Base-by-base conservation (phyloP, 2,113 vertebrate species). In the Brachyhypopomus occidentalis region DNA sequence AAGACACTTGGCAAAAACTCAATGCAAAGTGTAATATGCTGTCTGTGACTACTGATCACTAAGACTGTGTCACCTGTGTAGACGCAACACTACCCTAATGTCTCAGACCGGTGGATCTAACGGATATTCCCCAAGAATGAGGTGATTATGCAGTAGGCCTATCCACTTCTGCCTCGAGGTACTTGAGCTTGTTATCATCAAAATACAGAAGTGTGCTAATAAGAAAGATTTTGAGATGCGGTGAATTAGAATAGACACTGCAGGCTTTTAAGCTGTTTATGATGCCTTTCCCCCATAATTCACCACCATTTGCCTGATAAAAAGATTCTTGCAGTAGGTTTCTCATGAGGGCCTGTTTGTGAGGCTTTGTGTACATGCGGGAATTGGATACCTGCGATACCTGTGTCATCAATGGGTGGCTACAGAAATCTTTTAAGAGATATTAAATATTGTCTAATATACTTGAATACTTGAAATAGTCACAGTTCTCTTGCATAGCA, bases 41-140 rank as follows among this genome's bases (percentile, higher is more conserved):
- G 16, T 80, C 27, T 41, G 45, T 60, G 25, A 74, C 60, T 58
- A 34, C 22, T 72, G 34, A 63, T 62, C 22, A 27, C n/a, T 58
- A 23, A 58, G 38, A 80, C 72, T 62, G 36, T 19, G 63, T 8
- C 2, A 16, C 27, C 38, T 27, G 34, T 59, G 14, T 16, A 41
- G 34, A 70, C 2, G 19, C 23, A 22, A 58, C 55, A 34, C 52
- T 67, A 66, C 52, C 41, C 75, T 22, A 3, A 27, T 76, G 59
- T 27, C 41, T 41, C 30, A 30, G 41, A 41, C 2, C 9, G 41
- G 41, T 4, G 41, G 41, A 6, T 41, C 41, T 41, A 7, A 41
- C 41, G 2, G 41, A 41, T 41, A 41, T 63, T 66, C 30, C 19
- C 14, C 30, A 25, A 66, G 27, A 16, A 11, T 34, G 4, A 19